Conservation (phyloP, 2,888 invertebrate genomes). For the Sinhomidia bicolor region DNA sequence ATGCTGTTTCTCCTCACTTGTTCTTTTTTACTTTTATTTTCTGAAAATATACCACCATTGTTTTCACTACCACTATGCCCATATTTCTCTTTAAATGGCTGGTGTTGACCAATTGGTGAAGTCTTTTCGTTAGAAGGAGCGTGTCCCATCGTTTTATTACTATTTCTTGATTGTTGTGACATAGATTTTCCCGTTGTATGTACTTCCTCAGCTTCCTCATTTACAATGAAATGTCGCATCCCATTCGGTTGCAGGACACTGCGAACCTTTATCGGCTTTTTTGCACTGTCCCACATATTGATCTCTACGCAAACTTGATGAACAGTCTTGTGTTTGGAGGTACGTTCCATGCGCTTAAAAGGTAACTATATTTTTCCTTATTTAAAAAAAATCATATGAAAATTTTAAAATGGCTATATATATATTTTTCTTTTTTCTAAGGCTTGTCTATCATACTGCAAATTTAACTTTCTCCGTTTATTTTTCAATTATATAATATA, state of each 20-base stretch:
- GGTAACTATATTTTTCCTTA: too few species aligned
- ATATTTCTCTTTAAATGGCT: not conserved
- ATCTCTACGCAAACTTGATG: too few species aligned
- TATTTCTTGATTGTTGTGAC: constrained; percentile 11
- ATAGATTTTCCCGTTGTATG: not conserved
- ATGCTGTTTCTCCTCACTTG: not conserved
- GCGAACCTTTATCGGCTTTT: constrained; percentile 78
- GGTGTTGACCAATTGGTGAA: constrained; percentile 11
- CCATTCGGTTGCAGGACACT: constrained; percentile 78
- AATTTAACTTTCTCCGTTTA: too few species aligned
- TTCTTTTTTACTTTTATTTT: not conserved
- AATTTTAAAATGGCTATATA: too few species aligned
- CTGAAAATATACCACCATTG: not conserved
- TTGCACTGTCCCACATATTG: constrained; percentile 79
- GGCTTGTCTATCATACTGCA: too few species aligned
- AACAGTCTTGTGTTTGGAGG: too few species aligned
- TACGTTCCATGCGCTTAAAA: too few species aligned
- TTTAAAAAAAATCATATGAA: too few species aligned
- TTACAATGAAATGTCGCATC: constrained; percentile 76
- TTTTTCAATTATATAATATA: too few species aligned
- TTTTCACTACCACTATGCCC: not conserved
- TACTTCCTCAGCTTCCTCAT: constrained; percentile 39
- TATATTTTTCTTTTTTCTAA: too few species aligned
- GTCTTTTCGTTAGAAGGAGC: not conserved
- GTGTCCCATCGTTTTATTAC: not conserved